These are phyloP conservation scores for Halcyon chelicuti DNA, from an alignment of 2,797 vertebrate species.

Conservation along the genomic window DNA sequence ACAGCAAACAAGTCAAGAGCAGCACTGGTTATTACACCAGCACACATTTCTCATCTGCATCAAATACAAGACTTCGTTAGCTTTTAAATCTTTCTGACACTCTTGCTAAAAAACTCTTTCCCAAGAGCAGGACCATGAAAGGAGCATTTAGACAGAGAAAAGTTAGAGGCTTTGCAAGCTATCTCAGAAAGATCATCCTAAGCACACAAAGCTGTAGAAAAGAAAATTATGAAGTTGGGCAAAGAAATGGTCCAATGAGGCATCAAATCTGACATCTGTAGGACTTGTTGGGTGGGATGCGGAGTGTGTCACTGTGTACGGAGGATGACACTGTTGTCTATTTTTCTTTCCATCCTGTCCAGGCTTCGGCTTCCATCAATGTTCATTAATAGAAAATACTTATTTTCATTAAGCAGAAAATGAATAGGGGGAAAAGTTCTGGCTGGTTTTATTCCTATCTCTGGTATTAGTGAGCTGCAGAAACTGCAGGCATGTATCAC, in stretches of 20 bases:
- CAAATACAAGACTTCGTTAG: neutral
- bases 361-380: neutral
- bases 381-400: slow-evolving; percentile 16
- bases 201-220: neutral
- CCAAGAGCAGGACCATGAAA: neutral
- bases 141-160: neutral
- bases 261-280: neutral
- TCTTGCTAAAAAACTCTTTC: neutral
- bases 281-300: neutral
- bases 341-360: neutral
- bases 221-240: neutral
- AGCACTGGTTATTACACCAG: neutral
- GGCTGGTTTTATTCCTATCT: neutral
- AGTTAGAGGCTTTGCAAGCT: neutral
- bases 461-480: neutral
- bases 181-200: neutral
- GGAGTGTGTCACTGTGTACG: neutral
- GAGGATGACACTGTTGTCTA: neutral
- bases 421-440: neutral
- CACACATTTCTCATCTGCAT: neutral
- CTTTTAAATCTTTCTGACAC: neutral
- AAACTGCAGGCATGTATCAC: neutral
- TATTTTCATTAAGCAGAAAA: slow-evolving; percentile 18
- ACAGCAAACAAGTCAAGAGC: neutral
- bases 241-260: neutral